Conservation (phyloP, 2,888 invertebrate genomes). For the Buathra laborator region DNA sequence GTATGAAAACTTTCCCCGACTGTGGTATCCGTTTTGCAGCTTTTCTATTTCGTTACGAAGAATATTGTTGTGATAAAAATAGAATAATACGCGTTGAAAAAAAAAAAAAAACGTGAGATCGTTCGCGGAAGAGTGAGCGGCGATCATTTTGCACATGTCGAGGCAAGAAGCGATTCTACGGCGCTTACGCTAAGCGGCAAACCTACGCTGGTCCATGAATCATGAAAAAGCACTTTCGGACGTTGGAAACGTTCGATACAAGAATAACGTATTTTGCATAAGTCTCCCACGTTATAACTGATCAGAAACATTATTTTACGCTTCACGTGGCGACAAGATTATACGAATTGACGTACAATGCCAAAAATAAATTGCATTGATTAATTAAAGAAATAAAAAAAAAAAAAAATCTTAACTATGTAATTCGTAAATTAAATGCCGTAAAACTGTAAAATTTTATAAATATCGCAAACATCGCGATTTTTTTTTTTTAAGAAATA, state of each 20-base stretch:
- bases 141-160: background rate
- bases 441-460: too few species aligned
- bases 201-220: constrained; percentile 7
- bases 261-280: background rate
- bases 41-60: constrained; percentile 2
- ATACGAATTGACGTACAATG: background rate
- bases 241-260: background rate
- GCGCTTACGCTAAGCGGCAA: background rate
- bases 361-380: too few species aligned
- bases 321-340: too few species aligned
- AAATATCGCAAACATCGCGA: too few species aligned
- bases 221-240: background rate
- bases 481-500: too few species aligned
- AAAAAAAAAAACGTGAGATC: background rate
- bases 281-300: background rate
- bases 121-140: background rate
- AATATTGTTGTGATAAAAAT: constrained; percentile 12
- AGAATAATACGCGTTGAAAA: background rate
- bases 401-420: too few species aligned
- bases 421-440: too few species aligned
- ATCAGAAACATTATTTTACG: background rate
- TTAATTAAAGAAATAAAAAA: too few species aligned
- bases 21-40: constrained; percentile 3
- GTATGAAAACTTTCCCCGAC: background rate
- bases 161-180: background rate